A percentile compares a stretch with the other conserved stretches of the same genome.
phyloP scores from a whole-genome alignment of 2,888 invertebrate genomes.

The Brachycybe producta region DNA sequence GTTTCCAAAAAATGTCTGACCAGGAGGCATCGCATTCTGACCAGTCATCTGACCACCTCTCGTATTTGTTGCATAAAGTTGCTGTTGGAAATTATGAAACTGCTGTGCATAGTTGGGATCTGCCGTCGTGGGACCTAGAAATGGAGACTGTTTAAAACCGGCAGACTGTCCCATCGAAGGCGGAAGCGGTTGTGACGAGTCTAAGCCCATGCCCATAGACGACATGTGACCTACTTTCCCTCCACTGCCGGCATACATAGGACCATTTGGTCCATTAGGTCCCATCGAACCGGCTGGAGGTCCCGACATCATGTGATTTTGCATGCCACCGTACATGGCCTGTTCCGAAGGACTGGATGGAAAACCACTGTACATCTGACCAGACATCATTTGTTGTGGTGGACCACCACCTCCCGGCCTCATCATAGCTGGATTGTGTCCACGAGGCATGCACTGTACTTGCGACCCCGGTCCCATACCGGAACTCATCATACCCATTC shows the following conservation, averaged over 20 bases:
- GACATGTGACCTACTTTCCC: conserved; percentile 18
- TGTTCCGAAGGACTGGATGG: conserved; percentile 16
- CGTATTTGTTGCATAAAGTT: conserved; percentile 76
- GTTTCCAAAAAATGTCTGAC: conserved; percentile 27
- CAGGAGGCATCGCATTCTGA: conserved; percentile 18
- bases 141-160: conserved; percentile 54
- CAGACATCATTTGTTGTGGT: conserved; percentile 16
- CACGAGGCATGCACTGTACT: conserved; percentile 13
- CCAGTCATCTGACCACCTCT: conserved; percentile 35
- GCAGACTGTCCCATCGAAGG: conserved; percentile 23
- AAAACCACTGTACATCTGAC: conserved; percentile 19
- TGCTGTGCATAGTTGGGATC: conserved; percentile 90
- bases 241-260: conserved; percentile 31
- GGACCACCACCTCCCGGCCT: conserved; percentile 7
- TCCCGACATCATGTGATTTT: conserved; percentile 40
- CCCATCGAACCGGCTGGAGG: conserved; percentile 43
- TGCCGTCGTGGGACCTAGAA: conserved; percentile 66
- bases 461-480: conserved; percentile 22
- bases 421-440: conserved; percentile 13
- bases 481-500: conserved; percentile 25
- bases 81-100: conserved; percentile 91
- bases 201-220: conserved; percentile 21
- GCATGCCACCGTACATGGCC: conserved; percentile 28
- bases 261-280: conserved; percentile 26
- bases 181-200: conserved; percentile 24